A percentile compares a stretch with the other conserved stretches of the same genome.
phyloP scores from a whole-genome alignment of 2,113 vertebrate genomes.

The Scophthalmus maximus region DNA sequence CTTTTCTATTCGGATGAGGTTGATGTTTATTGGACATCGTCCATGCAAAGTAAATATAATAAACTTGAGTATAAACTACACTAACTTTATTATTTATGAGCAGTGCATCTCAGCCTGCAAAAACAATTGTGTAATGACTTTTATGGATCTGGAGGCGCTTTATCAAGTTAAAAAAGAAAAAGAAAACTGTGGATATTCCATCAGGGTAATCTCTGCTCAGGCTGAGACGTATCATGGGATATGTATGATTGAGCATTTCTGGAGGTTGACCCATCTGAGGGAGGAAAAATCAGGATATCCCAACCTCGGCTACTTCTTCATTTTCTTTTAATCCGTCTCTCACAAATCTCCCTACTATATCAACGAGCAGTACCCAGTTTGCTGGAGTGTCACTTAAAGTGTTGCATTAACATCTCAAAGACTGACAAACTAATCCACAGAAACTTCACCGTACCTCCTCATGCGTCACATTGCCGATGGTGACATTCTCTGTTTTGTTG shows the following conservation, averaged over 20 bases:
- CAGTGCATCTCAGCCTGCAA: too few species aligned
- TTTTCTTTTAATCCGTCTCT: background rate
- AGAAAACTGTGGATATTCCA: too few species aligned
- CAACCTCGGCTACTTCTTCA: background rate
- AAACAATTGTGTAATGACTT: too few species aligned
- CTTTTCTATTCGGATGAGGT: background rate
- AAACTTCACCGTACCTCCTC: slow-evolving; percentile 76
- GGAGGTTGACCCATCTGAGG: background rate
- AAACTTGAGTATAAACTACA: too few species aligned
- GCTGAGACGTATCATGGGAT: too few species aligned
- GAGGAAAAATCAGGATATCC: background rate
- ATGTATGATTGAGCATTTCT: background rate
- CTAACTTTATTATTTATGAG: too few species aligned
- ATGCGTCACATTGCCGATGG: slow-evolving; percentile 85
- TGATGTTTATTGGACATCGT: background rate
- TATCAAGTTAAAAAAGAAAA: too few species aligned
- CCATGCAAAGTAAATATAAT: background rate
- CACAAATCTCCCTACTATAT: background rate
- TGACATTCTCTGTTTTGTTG: slow-evolving; percentile 91
- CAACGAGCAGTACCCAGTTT: background rate
- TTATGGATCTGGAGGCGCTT: too few species aligned
- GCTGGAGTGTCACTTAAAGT: background rate
- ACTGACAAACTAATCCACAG: background rate
- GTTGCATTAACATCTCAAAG: background rate
- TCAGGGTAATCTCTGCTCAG: too few species aligned